A percentile compares a stretch with the other conserved stretches of the same genome.
Conservation (phyloP, 2,113 vertebrate species). For the Morphnarchus princeps region DNA sequence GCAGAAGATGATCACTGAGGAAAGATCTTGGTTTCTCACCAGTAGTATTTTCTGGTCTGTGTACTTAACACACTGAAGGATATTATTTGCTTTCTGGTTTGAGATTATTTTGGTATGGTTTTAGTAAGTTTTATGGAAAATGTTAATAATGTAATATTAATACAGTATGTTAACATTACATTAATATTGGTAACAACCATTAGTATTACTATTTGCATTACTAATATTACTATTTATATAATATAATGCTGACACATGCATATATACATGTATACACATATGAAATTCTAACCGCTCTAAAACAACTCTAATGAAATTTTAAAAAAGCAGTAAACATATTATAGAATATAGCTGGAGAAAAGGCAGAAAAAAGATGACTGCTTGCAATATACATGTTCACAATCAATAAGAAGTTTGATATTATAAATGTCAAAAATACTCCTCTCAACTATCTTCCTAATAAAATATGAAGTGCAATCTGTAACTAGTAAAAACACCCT, state of each 20-base stretch:
- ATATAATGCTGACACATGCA: neutral
- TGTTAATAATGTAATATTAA: neutral
- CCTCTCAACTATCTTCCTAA: neutral
- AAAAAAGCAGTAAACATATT: neutral
- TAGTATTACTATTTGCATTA: neutral
- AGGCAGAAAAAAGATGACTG: neutral
- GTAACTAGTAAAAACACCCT: neutral
- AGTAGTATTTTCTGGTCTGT: neutral
- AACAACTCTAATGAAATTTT: neutral
- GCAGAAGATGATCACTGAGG: neutral
- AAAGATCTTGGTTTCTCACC: neutral
- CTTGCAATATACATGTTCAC: neutral
- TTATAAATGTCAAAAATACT: neutral
- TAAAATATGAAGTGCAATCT: neutral
- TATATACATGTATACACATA: neutral
- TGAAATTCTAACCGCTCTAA: neutral
- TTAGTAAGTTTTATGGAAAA: neutral
- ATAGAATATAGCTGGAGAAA: neutral
- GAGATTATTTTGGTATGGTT: neutral
- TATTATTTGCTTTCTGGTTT: neutral
- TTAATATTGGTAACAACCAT: too few species aligned
- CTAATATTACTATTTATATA: neutral
- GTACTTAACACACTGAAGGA: neutral
- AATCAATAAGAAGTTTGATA: neutral
- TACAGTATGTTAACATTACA: neutral